Conservation (phyloP, 1,140 invertebrate species). For the Atopsyche davidsoni region DNA sequence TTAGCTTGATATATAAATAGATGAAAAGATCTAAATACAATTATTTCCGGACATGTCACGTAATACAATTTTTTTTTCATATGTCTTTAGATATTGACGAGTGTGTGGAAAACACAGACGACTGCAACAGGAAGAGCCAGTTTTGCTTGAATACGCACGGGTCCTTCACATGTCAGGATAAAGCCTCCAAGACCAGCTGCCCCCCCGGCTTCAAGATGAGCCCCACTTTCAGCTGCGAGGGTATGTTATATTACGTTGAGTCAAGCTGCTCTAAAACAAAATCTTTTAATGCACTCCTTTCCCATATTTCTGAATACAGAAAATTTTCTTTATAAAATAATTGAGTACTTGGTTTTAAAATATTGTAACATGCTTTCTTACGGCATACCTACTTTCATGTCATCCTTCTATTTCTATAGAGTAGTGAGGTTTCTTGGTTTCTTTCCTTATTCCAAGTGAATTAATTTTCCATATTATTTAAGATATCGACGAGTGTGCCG, state of each 20-base stretch:
- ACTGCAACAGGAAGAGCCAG: constrained; percentile 57
- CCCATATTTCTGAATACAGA: not conserved
- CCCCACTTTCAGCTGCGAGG: constrained; percentile 49
- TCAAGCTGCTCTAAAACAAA: no score
- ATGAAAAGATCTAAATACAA: no score
- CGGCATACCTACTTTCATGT: no score
- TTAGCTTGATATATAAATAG: no score
- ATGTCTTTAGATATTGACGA: constrained; percentile 62
- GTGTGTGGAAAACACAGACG: constrained; percentile 52
- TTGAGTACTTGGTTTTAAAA: no score
- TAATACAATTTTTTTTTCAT: no score
- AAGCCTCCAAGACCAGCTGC: constrained; percentile 52
- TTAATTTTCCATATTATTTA: constrained; percentile 33
- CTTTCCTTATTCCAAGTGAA: no score
- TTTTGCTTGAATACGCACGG: constrained; percentile 66
- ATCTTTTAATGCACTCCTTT: not conserved
- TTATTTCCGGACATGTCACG: no score
- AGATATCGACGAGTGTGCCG: constrained; percentile 75
- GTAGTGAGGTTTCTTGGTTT: no score
- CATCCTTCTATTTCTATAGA: no score
- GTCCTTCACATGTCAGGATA: constrained; percentile 59
- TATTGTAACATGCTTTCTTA: no score
- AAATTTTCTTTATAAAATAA: not conserved
- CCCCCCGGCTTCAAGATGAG: constrained; percentile 64
- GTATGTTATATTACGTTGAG: constrained; percentile 52